Percentiles rank a stretch among this genome's conserved stretches.
Conservation (phyloP, 2,113 vertebrate genomes). For the Seriola dumerili region DNA sequence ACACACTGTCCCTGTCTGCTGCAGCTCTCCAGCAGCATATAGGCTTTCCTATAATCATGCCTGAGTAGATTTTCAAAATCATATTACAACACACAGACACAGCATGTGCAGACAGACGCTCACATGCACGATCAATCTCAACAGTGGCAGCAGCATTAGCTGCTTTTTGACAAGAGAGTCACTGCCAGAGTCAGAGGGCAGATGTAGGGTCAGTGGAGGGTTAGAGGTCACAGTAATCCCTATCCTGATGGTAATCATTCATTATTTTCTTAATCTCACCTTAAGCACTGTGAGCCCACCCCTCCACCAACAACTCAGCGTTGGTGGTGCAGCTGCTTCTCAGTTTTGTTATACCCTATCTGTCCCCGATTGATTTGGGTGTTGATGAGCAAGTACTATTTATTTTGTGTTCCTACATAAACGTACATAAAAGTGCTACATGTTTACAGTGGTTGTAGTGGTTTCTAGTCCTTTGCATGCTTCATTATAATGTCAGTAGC, state of each 20-base stretch:
- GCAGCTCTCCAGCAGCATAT: not conserved
- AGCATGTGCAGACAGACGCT: slow-evolving; percentile 2
- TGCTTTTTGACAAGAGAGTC: slow-evolving; percentile 53
- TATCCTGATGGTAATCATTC: slow-evolving; percentile 30
- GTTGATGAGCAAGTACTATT: not conserved
- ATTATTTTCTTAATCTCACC: slow-evolving; percentile 45
- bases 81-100: not conserved
- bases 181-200: slow-evolving; percentile 68
- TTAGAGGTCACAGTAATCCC: slow-evolving; percentile 66
- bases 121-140: slow-evolving; percentile 15
- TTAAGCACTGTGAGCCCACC: not conserved
- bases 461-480: slow-evolving; percentile 8
- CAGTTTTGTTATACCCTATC: not conserved
- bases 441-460: slow-evolving; percentile 5
- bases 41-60: not conserved
- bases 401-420: not conserved
- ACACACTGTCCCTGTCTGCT: not conserved
- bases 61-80: slow-evolving; percentile 9
- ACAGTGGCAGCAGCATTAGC: slow-evolving; percentile 22
- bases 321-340: not conserved
- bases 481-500: slow-evolving; percentile 9
- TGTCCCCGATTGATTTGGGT: not conserved
- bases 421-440: not conserved
- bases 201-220: slow-evolving; percentile 45
- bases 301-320: not conserved